Evolutionary conservation across 2,888 invertebrate species (phyloP).

Genomic region (Drosophila greeni): DNA sequence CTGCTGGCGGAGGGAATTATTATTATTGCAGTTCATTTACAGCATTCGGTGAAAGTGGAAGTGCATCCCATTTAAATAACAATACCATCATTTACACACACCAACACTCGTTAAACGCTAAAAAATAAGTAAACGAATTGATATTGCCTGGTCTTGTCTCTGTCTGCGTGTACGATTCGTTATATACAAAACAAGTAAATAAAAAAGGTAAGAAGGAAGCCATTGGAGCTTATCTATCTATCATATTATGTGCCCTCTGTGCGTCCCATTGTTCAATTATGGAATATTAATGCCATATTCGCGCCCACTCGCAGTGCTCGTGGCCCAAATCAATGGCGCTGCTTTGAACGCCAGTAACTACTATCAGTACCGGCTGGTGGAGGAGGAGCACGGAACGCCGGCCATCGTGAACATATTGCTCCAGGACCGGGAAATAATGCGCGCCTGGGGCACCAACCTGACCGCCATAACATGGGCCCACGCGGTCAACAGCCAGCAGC

Average conservation of each 20-base stretch:
- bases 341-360: slow-evolving; percentile 45
- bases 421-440: slow-evolving; percentile 20
- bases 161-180: not conserved
- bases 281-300: slow-evolving; percentile 30
- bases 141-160: not conserved
- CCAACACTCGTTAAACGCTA: not conserved
- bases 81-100: slow-evolving; percentile 1
- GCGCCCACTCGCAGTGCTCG: slow-evolving; percentile 35
- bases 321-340: slow-evolving; percentile 51
- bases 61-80: slow-evolving; percentile 19
- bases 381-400: slow-evolving; percentile 1
- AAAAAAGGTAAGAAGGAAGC: slow-evolving; percentile 29
- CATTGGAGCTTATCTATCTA: slow-evolving; percentile 27
- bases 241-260: slow-evolving; percentile 25
- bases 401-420: slow-evolving; percentile 21
- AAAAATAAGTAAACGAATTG: slow-evolving; percentile 13
- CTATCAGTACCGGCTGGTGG: slow-evolving; percentile 43
- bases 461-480: slow-evolving; percentile 90
- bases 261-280: slow-evolving; percentile 38
- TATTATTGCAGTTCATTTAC: slow-evolving; percentile 23
- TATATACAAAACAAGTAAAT: slow-evolving; percentile 7
- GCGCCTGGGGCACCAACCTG: slow-evolving; percentile 80
- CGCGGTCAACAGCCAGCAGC: slow-evolving; percentile 86
- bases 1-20: slow-evolving; percentile 3
- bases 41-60: slow-evolving; percentile 34